phyloP scores from a whole-genome alignment of 2,797 vertebrate species.

The Anisognathus igniventris region DNA sequence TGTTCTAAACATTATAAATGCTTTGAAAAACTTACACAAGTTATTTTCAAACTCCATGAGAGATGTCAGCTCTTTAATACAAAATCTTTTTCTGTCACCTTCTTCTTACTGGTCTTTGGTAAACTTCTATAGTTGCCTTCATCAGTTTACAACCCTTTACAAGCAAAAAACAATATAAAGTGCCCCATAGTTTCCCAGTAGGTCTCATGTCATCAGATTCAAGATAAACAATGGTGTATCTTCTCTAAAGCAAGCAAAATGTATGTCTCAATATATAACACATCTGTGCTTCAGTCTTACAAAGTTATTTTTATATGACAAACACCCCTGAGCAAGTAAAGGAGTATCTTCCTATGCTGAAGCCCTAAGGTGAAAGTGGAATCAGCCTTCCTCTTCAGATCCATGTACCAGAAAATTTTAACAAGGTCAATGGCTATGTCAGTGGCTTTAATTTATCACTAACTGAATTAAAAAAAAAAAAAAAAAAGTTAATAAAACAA shows the following conservation, averaged over 20 bases:
- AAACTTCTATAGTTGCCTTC: not conserved
- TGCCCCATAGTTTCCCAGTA: not conserved
- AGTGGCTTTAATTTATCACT: not conserved
- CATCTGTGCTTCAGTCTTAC: not conserved
- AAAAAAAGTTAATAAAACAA: not conserved
- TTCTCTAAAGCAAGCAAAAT: not conserved
- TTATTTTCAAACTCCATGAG: not conserved
- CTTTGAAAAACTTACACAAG: not conserved
- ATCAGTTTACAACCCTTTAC: not conserved
- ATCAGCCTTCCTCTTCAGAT: not conserved
- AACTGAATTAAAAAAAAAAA: not conserved
- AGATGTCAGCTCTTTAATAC: not conserved
- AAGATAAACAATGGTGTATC: not conserved
- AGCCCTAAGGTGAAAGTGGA: not conserved
- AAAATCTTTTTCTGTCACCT: not conserved
- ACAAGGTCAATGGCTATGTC: not conserved
- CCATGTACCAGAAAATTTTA: not conserved
- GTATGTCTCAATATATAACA: not conserved
- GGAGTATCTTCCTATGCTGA: not conserved
- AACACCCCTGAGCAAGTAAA: not conserved
- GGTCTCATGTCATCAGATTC: not conserved
- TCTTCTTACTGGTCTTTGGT: not conserved
- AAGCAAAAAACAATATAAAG: not conserved
- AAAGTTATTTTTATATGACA: not conserved
- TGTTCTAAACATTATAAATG: not conserved